Percentiles rank a stretch among this genome's conserved stretches.
phyloP scores from a whole-genome alignment of 1,140 invertebrate genomes.

The Telenomus remus region DNA sequence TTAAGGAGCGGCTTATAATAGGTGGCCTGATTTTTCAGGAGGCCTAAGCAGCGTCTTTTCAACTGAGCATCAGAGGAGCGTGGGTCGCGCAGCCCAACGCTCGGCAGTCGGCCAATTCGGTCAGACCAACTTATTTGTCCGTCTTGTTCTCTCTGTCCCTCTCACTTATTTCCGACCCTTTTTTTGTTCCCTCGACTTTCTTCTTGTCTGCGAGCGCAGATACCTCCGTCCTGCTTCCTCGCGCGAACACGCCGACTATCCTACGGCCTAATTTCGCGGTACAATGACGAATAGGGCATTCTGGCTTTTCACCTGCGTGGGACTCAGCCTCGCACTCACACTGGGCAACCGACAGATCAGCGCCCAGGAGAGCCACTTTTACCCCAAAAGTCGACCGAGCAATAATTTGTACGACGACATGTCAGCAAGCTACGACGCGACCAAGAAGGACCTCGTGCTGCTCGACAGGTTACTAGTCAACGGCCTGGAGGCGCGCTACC shows the following conservation, averaged over 20 bases:
- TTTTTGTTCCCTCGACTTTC: neutral
- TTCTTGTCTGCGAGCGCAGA: slow-evolving; percentile 7
- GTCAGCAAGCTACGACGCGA: slow-evolving; percentile 29
- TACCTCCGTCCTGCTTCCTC: slow-evolving; percentile 37
- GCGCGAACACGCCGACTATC: slow-evolving; percentile 24
- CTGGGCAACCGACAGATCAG: slow-evolving; percentile 62
- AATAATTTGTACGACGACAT: slow-evolving; percentile 53
- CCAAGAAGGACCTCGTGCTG: slow-evolving; percentile 18
- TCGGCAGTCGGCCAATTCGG: slow-evolving; percentile 51
- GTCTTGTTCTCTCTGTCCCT: slow-evolving; percentile 18
- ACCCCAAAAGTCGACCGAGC: slow-evolving; percentile 53
- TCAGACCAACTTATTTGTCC: slow-evolving; percentile 36
- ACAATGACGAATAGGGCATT: slow-evolving; percentile 66
- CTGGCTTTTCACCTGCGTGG: slow-evolving; percentile 65
- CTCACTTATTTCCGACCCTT: slow-evolving; percentile 6
- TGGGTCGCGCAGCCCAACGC: slow-evolving; percentile 17
- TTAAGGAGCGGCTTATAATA: slow-evolving; percentile 19
- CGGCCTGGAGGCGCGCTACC: slow-evolving; percentile 37
- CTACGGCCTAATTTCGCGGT: slow-evolving; percentile 45
- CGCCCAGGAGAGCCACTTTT: slow-evolving; percentile 50
- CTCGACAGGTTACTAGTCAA: slow-evolving; percentile 42
- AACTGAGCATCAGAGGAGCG: slow-evolving; percentile 12
- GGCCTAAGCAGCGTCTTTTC: slow-evolving; percentile 29
- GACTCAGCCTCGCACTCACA: slow-evolving; percentile 63
- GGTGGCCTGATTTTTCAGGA: slow-evolving; percentile 49